Percentiles rank a stretch among this genome's conserved stretches.
These are phyloP conservation scores for Malthinus flaveolus DNA, from an alignment of 2,888 invertebrate species.

Conservation along the genomic window DNA sequence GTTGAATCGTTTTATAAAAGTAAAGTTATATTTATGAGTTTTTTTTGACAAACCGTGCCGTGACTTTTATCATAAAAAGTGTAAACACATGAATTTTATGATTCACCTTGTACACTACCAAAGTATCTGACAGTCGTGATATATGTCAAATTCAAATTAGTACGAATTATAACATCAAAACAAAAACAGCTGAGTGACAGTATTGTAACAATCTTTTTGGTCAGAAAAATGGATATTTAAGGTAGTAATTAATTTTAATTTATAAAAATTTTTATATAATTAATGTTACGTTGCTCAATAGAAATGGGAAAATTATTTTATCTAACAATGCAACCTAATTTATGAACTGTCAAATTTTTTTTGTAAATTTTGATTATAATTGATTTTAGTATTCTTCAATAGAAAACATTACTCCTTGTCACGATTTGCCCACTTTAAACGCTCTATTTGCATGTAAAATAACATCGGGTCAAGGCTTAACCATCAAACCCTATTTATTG, in stretches of 20 bases:
- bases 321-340: conserved; percentile 9
- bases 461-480: conserved; percentile 15
- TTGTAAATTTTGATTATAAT: conserved; percentile 10
- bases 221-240: conserved; percentile 11
- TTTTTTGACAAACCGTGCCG: too few relatives aligned
- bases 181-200: conserved; percentile 34
- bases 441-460: conserved; percentile 12
- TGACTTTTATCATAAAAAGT: too few relatives aligned
- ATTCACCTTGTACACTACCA: too few relatives aligned
- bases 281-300: too few relatives aligned
- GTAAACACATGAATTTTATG: too few relatives aligned
- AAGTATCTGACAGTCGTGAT: too few relatives aligned
- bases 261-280: too few relatives aligned
- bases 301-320: too few relatives aligned
- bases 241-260: neutral
- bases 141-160: too few relatives aligned
- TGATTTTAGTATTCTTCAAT: conserved; percentile 19
- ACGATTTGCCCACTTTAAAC: conserved; percentile 18
- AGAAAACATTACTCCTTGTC: conserved; percentile 18
- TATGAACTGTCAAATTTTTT: conserved; percentile 30
- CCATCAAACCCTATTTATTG: neutral
- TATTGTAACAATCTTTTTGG: conserved; percentile 8
- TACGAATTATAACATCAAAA: conserved; percentile 22
- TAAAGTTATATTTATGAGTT: too few relatives aligned
- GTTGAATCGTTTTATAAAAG: too few relatives aligned